Evolutionary conservation across 1,140 invertebrate genomes (phyloP).

Genomic region (Lucilia cuprina): DNA sequence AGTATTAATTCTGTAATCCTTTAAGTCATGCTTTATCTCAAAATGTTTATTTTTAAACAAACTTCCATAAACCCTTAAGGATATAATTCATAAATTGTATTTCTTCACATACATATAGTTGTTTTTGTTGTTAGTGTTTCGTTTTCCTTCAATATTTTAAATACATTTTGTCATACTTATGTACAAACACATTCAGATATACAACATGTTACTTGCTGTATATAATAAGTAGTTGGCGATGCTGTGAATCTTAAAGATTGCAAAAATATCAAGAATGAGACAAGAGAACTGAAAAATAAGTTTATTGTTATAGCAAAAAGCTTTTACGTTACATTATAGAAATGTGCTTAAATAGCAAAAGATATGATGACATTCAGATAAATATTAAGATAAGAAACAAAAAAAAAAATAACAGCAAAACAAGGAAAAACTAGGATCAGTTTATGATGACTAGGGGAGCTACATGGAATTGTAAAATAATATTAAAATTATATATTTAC

Average conservation of each 20-base stretch:
- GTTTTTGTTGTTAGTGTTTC: neutral
- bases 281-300: neutral
- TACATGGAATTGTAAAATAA: neutral
- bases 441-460: neutral
- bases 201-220: no score
- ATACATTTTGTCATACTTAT: conserved; percentile 2
- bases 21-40: neutral
- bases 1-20: neutral
- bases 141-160: conserved; percentile 15
- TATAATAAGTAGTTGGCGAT: no score
- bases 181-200: neutral
- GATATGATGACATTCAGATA: conserved; percentile 32
- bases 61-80: conserved; percentile 12
- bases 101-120: neutral
- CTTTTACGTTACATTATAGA: conserved; percentile 29
- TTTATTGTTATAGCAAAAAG: conserved; percentile 35
- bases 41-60: neutral
- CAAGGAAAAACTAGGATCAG: neutral
- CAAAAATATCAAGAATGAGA: neutral
- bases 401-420: conserved; percentile 17
- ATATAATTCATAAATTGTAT: conserved; percentile 29
- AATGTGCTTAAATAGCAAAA: conserved; percentile 31
- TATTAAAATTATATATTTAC: neutral
- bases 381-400: conserved; percentile 26
- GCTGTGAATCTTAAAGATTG: no score